A percentile compares a stretch with the other conserved stretches of the same genome.
Evolutionary conservation across 2,113 vertebrate genomes (phyloP).

Genomic region (Prochilodus magdalenae): DNA sequence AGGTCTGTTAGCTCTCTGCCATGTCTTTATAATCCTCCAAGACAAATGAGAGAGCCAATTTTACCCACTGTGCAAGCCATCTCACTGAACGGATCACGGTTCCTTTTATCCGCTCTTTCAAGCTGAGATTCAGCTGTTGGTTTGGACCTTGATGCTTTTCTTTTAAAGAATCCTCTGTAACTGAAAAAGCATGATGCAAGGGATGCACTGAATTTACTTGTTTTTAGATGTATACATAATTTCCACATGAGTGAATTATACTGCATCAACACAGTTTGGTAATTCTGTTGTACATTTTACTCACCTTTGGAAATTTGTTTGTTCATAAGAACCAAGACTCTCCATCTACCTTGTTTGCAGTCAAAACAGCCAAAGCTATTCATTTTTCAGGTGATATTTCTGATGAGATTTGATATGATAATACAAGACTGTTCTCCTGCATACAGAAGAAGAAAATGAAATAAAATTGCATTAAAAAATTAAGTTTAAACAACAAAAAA

Average conservation of each 20-base stretch:
- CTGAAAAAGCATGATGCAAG: neutral
- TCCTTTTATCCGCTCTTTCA: conserved; percentile 17
- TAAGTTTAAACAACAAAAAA: no score
- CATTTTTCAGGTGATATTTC: no score
- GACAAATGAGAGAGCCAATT: conserved; percentile 42
- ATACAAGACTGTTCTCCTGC: no score
- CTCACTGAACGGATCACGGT: neutral
- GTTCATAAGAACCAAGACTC: neutral
- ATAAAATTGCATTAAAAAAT: no score
- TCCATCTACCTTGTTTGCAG: no score
- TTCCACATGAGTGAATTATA: neutral
- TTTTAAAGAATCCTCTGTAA: neutral
- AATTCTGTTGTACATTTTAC: no score
- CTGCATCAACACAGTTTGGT: neutral
- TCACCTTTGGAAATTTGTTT: neutral
- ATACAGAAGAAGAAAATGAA: no score
- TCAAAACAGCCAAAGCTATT: no score
- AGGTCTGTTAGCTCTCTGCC: conserved; percentile 32
- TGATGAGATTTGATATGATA: no score
- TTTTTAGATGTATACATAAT: neutral
- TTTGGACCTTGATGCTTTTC: conserved; percentile 10
- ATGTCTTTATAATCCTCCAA: conserved; percentile 40
- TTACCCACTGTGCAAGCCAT: conserved; percentile 27
- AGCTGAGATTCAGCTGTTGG: conserved; percentile 44
- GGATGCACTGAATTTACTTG: neutral